Percentiles rank a stretch among this genome's conserved stretches.
phyloP scores from a whole-genome alignment of 1,140 invertebrate genomes.

The Melanaphis sacchari region DNA sequence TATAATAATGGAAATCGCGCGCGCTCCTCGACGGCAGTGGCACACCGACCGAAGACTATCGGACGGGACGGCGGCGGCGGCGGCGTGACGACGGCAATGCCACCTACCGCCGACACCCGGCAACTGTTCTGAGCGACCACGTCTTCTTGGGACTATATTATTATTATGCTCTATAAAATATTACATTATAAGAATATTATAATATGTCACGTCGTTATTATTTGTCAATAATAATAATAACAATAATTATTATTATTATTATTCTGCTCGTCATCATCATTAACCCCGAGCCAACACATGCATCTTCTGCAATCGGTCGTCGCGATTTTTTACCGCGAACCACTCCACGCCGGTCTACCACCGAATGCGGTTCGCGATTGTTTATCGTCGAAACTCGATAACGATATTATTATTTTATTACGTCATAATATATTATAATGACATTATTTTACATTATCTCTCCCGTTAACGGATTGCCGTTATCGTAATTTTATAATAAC shows the following conservation, averaged over 20 bases:
- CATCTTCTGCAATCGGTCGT: background rate
- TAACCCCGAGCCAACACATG: background rate
- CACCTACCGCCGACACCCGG: constrained; percentile 21
- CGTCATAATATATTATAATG: background rate
- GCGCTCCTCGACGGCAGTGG: background rate
- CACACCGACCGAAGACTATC: background rate
- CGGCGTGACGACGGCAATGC: constrained; percentile 36
- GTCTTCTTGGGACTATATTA: background rate
- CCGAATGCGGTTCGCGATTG: no score
- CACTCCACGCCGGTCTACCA: no score
- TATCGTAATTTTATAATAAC: background rate
- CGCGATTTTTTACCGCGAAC: background rate
- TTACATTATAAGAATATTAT: no score
- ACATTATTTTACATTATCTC: background rate
- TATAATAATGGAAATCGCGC: constrained; percentile 43
- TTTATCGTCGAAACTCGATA: no score
- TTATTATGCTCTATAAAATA: no score
- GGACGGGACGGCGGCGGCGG: constrained; percentile 3
- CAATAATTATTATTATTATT: no score
- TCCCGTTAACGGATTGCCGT: background rate
- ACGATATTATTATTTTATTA: background rate
- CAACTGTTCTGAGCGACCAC: background rate
- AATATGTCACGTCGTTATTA: background rate
- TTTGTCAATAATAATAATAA: no score
- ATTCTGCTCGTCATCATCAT: background rate